A percentile compares a stretch with the other conserved stretches of the same genome.
Conservation (phyloP, 2,888 invertebrate species). For the Microdon myrmicae region DNA sequence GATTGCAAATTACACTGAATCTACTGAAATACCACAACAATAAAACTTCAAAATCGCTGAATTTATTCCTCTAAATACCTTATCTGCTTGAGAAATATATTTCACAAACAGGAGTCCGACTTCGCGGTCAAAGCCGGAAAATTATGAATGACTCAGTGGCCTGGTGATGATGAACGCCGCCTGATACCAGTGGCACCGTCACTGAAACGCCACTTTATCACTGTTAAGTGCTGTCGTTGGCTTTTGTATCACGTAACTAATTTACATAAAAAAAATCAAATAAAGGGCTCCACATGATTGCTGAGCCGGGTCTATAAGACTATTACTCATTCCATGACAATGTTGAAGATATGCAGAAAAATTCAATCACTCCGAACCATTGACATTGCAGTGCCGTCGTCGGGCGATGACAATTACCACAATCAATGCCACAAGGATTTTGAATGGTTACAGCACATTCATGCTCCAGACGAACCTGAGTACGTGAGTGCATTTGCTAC, state of each 20-base stretch:
- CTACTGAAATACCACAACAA: conserved; percentile 2
- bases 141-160: conserved; percentile 27
- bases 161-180: conserved; percentile 11
- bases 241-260: conserved; percentile 40
- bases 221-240: conserved; percentile 20
- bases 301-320: conserved; percentile 9
- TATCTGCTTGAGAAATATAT: conserved; percentile 2
- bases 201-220: too few relatives aligned
- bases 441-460: too few relatives aligned
- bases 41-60: conserved; percentile 1
- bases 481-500: too few relatives aligned
- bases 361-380: conserved; percentile 2
- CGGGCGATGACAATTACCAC: conserved; percentile 17
- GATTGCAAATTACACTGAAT: too few relatives aligned
- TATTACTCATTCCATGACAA: conserved; percentile 24
- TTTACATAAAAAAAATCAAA: conserved; percentile 37
- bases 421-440: conserved; percentile 18
- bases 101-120: conserved; percentile 1
- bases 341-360: conserved; percentile 16
- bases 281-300: conserved; percentile 29
- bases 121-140: not conserved
- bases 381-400: conserved; percentile 7
- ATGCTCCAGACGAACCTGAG: too few relatives aligned
- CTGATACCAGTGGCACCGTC: conserved; percentile 18
- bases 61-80: conserved; percentile 6